A percentile compares a stretch with the other conserved stretches of the same genome.
phyloP scores from a whole-genome alignment of 2,888 invertebrate genomes.

The Stenodera caucasica region DNA sequence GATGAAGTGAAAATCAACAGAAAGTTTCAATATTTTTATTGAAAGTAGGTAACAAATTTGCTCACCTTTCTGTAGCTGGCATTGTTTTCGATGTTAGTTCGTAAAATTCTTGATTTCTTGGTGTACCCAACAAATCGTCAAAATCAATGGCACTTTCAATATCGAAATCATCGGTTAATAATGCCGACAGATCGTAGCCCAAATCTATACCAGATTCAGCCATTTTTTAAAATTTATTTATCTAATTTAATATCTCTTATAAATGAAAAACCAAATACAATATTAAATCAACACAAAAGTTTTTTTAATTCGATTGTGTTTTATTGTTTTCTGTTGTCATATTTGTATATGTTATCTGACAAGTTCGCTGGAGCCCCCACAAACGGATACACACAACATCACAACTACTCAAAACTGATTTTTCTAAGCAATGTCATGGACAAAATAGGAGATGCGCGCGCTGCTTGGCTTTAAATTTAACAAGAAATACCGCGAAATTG shows the following conservation, averaged over 20 bases:
- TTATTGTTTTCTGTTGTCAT: slow-evolving; percentile 22
- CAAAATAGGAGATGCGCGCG: slow-evolving; percentile 36
- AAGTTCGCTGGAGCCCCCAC: slow-evolving; percentile 14
- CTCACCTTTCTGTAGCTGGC: slow-evolving; percentile 64
- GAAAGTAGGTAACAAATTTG: background rate
- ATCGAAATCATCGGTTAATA: slow-evolving; percentile 57
- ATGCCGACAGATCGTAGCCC: slow-evolving; percentile 64
- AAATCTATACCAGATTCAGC: slow-evolving; percentile 68
- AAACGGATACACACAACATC: slow-evolving; percentile 21
- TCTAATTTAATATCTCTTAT: slow-evolving; percentile 9
- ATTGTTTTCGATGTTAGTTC: slow-evolving; percentile 65
- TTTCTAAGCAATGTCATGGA: slow-evolving; percentile 46
- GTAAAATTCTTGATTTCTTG: slow-evolving; percentile 64
- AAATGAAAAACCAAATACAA: background rate
- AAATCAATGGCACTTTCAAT: slow-evolving; percentile 58
- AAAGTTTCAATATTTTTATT: background rate
- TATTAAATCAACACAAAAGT: background rate
- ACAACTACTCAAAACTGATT: slow-evolving; percentile 37
- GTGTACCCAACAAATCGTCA: slow-evolving; percentile 57
- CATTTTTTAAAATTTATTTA: slow-evolving; percentile 47
- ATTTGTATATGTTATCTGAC: slow-evolving; percentile 17
- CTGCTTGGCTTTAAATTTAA: slow-evolving; percentile 24
- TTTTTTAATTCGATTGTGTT: slow-evolving; percentile 13
- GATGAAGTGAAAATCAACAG: slow-evolving; percentile 16
- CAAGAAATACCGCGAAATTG: slow-evolving; percentile 3